Conservation (phyloP, 2,888 invertebrate genomes). For the Diaprepes abbreviatus region DNA sequence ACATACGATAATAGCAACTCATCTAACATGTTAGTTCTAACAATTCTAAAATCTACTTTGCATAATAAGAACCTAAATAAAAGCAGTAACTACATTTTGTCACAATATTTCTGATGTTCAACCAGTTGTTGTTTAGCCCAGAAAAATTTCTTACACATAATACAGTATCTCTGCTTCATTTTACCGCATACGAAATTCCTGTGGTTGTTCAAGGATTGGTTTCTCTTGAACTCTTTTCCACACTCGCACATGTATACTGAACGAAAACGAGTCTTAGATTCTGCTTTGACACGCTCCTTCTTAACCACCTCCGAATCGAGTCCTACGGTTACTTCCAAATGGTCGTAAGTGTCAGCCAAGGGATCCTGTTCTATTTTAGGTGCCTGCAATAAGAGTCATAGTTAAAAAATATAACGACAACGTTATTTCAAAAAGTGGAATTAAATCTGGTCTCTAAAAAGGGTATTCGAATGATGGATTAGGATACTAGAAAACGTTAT, state of each 20-base stretch:
- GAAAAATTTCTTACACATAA: slow-evolving; percentile 43
- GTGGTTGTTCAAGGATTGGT: slow-evolving; percentile 64
- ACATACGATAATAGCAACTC: too few relatives aligned
- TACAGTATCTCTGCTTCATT: slow-evolving; percentile 64
- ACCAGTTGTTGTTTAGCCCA: slow-evolving; percentile 50
- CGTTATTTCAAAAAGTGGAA: too few relatives aligned
- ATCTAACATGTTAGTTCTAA: too few relatives aligned
- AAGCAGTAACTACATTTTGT: slow-evolving; percentile 16
- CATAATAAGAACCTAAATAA: too few relatives aligned
- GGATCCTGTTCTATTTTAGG: background rate
- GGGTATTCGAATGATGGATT: too few relatives aligned
- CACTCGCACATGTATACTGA: slow-evolving; percentile 56
- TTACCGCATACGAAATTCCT: slow-evolving; percentile 65
- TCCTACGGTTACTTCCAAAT: too few relatives aligned
- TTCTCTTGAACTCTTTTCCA: slow-evolving; percentile 66
- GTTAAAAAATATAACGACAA: too few relatives aligned
- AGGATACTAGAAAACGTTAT: too few relatives aligned
- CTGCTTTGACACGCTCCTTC: background rate
- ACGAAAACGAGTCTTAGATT: background rate
- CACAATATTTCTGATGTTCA: slow-evolving; percentile 44
- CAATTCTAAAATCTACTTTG: too few relatives aligned
- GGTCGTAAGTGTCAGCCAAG: too few relatives aligned
- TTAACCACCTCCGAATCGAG: background rate
- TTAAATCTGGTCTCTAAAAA: too few relatives aligned
- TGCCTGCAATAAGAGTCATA: too few relatives aligned